phyloP scores from a whole-genome alignment of 1,140 invertebrate genomes.

The Caenorhabditis tropicalis region DNA sequence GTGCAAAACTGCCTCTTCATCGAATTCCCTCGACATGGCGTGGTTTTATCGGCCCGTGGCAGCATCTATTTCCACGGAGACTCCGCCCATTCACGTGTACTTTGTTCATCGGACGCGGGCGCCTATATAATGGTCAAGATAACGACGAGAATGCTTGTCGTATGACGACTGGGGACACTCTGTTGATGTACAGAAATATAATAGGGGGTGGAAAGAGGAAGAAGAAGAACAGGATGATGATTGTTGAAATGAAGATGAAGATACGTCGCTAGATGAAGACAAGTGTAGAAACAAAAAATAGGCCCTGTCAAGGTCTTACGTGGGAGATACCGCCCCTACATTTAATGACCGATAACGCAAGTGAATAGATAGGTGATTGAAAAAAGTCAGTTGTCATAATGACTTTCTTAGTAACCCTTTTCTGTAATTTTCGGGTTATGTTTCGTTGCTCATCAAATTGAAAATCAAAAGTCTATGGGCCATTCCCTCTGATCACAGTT shows the following conservation, averaged over 20 bases:
- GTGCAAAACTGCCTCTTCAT: not conserved
- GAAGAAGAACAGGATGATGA: not conserved
- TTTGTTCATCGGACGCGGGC: not conserved
- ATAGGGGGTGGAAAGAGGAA: not conserved
- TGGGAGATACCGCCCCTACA: no score
- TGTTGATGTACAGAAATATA: not conserved
- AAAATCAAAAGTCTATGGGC: not conserved
- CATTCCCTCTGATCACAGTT: not conserved
- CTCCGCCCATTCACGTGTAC: not conserved
- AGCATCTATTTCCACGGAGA: not conserved
- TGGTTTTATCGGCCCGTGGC: slow-evolving; percentile 22
- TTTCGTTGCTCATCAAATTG: not conserved
- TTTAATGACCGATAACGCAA: no score
- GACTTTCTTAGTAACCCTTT: no score
- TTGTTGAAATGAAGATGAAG: no score
- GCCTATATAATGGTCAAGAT: slow-evolving; percentile 15
- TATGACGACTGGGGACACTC: slow-evolving; percentile 42
- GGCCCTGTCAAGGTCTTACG: no score
- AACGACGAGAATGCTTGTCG: not conserved
- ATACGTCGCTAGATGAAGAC: no score
- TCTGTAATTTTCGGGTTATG: no score
- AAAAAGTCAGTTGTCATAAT: no score
- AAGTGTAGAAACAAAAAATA: no score
- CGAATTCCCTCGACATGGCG: not conserved
- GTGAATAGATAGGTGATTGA: no score